Percentiles rank a stretch among this genome's conserved stretches.
These are phyloP conservation scores for Ctena decussata DNA, from an alignment of 2,888 invertebrate genomes.

Conservation along the genomic window DNA sequence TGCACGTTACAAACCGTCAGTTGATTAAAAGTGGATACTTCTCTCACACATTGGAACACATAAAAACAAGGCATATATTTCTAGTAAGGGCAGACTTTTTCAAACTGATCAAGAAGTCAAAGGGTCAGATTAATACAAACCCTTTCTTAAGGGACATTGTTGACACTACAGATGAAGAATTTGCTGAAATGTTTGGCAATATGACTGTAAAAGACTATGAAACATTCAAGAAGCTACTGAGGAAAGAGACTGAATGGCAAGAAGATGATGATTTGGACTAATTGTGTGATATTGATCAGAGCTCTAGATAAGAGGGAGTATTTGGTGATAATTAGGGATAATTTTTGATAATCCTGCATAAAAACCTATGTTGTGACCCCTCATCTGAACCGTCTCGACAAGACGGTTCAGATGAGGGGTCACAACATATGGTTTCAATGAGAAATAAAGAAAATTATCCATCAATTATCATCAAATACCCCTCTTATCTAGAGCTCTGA, in stretches of 20 bases:
- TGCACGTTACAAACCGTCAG: constrained; percentile 74
- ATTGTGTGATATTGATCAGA: too few species aligned
- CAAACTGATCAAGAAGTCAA: constrained; percentile 45
- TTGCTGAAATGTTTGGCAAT: constrained; percentile 70
- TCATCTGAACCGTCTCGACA: too few species aligned
- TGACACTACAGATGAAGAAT: constrained; percentile 64
- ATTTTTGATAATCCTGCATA: too few species aligned
- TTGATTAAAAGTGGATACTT: constrained; percentile 69
- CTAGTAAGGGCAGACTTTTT: constrained; percentile 70
- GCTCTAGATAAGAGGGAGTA: too few species aligned
- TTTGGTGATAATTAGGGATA: too few species aligned
- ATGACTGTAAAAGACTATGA: constrained; percentile 69
- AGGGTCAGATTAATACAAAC: constrained; percentile 64
- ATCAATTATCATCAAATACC: too few species aligned
- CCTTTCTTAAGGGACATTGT: constrained; percentile 68
- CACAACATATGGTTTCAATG: too few species aligned
- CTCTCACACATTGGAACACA: constrained; percentile 64
- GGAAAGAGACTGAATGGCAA: constrained; percentile 40
- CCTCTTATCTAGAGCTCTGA: too few species aligned
- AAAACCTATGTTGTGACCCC: too few species aligned
- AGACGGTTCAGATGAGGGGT: too few species aligned
- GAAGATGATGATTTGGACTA: too few species aligned
- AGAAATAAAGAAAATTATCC: too few species aligned
- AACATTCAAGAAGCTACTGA: constrained; percentile 64
- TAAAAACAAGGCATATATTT: constrained; percentile 72